These are phyloP conservation scores for Corapipo altera DNA, from an alignment of 2,113 vertebrate species.

Conservation along the genomic window DNA sequence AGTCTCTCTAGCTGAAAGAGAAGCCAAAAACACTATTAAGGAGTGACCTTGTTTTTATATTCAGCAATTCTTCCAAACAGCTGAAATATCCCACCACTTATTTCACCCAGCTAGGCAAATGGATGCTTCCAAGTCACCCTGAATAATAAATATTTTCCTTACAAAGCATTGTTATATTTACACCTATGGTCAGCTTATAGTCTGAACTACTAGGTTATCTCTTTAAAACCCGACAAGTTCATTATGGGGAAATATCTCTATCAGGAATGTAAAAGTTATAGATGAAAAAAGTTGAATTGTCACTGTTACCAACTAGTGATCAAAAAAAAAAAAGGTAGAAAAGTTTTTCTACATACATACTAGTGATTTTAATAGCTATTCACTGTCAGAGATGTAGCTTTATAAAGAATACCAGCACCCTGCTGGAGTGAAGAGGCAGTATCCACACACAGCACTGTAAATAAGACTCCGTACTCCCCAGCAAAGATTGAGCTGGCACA, in stretches of 20 bases:
- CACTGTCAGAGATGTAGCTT: neutral
- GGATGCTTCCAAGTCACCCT: neutral
- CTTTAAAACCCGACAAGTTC: neutral
- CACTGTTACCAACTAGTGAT: neutral
- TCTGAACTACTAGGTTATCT: neutral
- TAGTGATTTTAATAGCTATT: neutral
- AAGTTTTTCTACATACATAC: neutral
- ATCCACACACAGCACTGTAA: neutral
- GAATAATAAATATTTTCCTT: neutral
- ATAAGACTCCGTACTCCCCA: neutral
- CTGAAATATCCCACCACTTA: neutral
- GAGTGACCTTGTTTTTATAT: neutral
- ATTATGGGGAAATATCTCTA: neutral
- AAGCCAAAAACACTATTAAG: neutral
- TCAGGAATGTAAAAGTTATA: neutral
- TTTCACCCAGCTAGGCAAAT: neutral
- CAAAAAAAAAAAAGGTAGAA: neutral
- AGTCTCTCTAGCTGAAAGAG: slow-evolving; percentile 81
- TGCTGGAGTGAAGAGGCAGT: neutral
- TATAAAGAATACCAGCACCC: neutral
- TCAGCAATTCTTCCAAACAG: neutral
- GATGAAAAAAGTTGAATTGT: neutral
- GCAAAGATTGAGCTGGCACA: neutral
- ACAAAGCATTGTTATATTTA: neutral
- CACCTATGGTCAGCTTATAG: neutral